Base-by-base conservation (phyloP, 2,888 invertebrate species). In the Leptinotarsa rubiginosa region DNA sequence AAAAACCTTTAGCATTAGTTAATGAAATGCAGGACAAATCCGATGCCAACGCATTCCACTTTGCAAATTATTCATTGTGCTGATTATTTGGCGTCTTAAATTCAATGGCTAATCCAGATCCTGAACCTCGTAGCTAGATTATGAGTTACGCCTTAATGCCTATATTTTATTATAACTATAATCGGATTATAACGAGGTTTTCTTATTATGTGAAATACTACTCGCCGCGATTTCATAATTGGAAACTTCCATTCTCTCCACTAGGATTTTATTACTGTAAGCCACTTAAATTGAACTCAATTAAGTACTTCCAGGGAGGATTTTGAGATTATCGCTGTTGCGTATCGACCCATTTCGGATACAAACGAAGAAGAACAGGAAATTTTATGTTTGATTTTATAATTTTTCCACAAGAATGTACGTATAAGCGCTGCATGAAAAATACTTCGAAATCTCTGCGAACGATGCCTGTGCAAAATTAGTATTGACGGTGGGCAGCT, bases 111-210 rank as follows among this genome's bases (percentile, higher is more conserved):
- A n/a, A 69, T 69, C 69, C 52, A 22, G 47, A 62, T 47, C 49
- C 59, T 62, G 22, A 47, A 47, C 20, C 59, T 25, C 56, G 59
- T 49, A 22, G 54, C 47, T 18, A 66, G 72, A 65, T 72, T 59
- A 65, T 18, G n/a, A 65, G 7, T 66, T 54, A 65, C 71, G 65
- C 65, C 65, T 56, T 69, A 56, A 72, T 72, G 66, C 72, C 72
- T 72, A 65, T 72, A 72, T 72, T 72, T 72, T 47, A 72, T 72
- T 41, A 47, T 56, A 67, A 67, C 47, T 67, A 59, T 54, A 72
- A 72, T 52, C 66, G 52, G 56, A 52, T 72, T 65, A 20, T 50
- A 49, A 20, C 49, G 18, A n/a, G 41, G 41, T 56, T 65, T 66
- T 65, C 66, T 65, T 66, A 49, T 72, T 66, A 16, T 66, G 65